Evolutionary conservation across 2,113 vertebrate genomes (phyloP), one percentile per base, ranked within the genome.

Genomic region (Geothlypis trichas): DNA sequence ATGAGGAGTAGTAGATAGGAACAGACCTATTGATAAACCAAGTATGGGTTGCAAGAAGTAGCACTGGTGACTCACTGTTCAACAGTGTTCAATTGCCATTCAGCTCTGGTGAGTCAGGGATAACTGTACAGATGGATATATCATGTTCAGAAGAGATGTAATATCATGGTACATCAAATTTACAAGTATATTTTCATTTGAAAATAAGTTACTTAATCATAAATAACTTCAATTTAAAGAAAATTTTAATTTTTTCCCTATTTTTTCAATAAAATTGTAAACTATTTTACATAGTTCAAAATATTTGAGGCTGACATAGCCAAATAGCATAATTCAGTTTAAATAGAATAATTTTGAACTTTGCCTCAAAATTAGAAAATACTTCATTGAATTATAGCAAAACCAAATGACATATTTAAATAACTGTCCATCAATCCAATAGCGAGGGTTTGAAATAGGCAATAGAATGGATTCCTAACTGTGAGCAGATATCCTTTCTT

Each of bases 181-280:
- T 80, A 39, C 15, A 69, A 62, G 16, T 42, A 13, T 27, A 41
- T 42, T 85, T 83, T 88, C 2, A 63, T 79, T 85, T 73, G 16
- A 69, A 94, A 91, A 55, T 37, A 80, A 30, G 19, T 31, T 82
- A 76, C 11, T 58, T 78, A 33, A 49, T 59, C 10, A 59, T 41
- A 73, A 88, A 96, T 89, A 73, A 93, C 35, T 63, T 82, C 79
- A 2, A 30, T 69, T 87, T 89, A 10, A 95, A 95, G 67, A 93
- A 92, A 91, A 58, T 52, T 81, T 91, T 49, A 85, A 95, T 84
- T 82, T 93, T 93, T 81, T 57, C 69, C 77, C 80, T 95, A 76
- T 96, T 96, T 97, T 95, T 85, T 58, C 66, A 92, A 66, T 94
- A 88, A 96, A 93, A 75, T 73, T 77, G 76, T 84, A 95, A 97